These are phyloP conservation scores for Lithobius niger DNA, from an alignment of 1,140 invertebrate species.

Conservation along the genomic window DNA sequence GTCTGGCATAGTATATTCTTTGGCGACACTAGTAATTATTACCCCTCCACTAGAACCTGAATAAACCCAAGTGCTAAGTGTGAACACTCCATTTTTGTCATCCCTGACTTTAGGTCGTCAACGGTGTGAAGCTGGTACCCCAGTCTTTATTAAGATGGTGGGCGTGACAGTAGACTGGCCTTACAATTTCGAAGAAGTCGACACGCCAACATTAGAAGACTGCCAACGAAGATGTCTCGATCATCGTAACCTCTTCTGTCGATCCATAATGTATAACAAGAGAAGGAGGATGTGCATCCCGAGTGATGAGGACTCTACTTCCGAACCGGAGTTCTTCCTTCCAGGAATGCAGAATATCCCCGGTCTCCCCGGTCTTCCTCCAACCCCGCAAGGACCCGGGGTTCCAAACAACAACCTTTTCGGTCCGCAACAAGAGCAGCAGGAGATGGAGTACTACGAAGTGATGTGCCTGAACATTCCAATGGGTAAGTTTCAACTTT, in stretches of 20 bases:
- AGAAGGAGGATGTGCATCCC: slow-evolving; percentile 67
- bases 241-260: slow-evolving; percentile 72
- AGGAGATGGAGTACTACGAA: slow-evolving; percentile 25
- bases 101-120: background rate
- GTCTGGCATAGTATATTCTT: too few species aligned
- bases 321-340: slow-evolving; percentile 53
- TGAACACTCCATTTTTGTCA: too few species aligned
- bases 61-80: too few species aligned
- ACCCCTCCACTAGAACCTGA: too few species aligned
- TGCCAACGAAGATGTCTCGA: slow-evolving; percentile 63
- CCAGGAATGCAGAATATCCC: slow-evolving; percentile 57
- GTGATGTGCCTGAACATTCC: slow-evolving; percentile 22
- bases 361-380: background rate
- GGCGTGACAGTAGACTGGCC: slow-evolving; percentile 72
- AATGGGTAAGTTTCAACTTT: slow-evolving; percentile 20
- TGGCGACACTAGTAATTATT: too few species aligned
- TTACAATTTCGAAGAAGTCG: slow-evolving; percentile 72
- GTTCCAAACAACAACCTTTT: slow-evolving; percentile 39
- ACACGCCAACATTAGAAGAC: slow-evolving; percentile 66
- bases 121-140: slow-evolving; percentile 61
- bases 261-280: slow-evolving; percentile 78
- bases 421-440: slow-evolving; percentile 39
- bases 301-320: slow-evolving; percentile 76
- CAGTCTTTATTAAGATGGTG: slow-evolving; percentile 72
- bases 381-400: slow-evolving; percentile 15